A percentile compares a stretch with the other conserved stretches of the same genome.
These are phyloP conservation scores for Pomphorhynchus laevis DNA, from an alignment of 1,140 invertebrate genomes.

Conservation along the genomic window DNA sequence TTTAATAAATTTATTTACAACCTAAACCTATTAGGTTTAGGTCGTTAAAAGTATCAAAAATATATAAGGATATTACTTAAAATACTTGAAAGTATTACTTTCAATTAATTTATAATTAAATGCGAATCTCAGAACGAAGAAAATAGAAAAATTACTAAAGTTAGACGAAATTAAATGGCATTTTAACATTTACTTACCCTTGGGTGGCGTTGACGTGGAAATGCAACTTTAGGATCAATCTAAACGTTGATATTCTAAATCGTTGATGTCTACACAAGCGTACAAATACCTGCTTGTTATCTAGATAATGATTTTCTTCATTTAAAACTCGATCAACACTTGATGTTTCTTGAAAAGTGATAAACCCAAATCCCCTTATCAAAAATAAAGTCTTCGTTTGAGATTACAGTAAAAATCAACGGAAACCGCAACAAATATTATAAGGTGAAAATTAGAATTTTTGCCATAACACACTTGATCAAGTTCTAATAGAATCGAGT, in stretches of 20 bases:
- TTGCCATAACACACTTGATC: background rate
- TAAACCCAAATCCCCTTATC: conserved; percentile 50
- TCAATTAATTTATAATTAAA: no score
- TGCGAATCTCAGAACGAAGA: no score
- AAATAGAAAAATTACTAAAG: no score
- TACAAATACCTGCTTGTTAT: conserved; percentile 18
- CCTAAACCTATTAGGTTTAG: no score
- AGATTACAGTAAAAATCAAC: conserved; percentile 8
- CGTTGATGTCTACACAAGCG: conserved; percentile 1
- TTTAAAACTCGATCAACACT: conserved; percentile 21
- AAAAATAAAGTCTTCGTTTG: background rate
- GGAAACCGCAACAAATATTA: background rate
- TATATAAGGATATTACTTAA: no score
- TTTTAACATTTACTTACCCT: conserved; percentile 3
- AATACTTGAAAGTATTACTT: no score
- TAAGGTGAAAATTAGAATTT: background rate
- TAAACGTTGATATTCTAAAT: conserved; percentile 26
- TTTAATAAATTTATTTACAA: no score
- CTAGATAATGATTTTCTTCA: conserved; percentile 14
- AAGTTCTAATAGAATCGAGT: conserved; percentile 1
- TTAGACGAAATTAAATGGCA: no score
- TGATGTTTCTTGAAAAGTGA: conserved; percentile 20
- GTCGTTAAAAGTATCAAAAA: no score
- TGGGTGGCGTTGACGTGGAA: conserved; percentile 27
- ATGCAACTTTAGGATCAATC: conserved; percentile 98